Evolutionary conservation across 2,113 vertebrate species (phyloP), one percentile per base, ranked within the genome.

Genomic region (Onychostruthus taczanowskii): DNA sequence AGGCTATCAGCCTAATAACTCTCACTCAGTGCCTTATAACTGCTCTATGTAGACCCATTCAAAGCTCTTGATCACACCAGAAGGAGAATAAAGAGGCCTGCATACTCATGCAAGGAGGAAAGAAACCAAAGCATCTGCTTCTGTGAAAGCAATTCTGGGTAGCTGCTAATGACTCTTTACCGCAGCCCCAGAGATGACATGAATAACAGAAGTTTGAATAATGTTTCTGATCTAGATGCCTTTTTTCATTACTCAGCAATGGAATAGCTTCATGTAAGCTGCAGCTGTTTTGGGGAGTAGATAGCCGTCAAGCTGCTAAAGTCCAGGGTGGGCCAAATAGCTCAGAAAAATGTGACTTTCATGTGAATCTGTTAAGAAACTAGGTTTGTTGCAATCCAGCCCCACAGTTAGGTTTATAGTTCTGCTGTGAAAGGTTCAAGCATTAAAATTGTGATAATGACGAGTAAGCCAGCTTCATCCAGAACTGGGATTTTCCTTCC

Each of bases 1-100:
- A 87, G 92, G 93, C 91, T 85, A 87, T 78, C 82, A 88, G 89
- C 81, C 94, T 94, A 95, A 81, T 95, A 95, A 66, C 93, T 91
- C 93, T 91, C 70, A 84, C 84, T 82, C 77, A 94, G 63, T 87
- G 90, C 64, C 62, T 61, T 82, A 27, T 53, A 76, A 84, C 41
- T 90, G 78, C 92, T 96, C 82, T 50, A 4, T 69, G 84, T 79
- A 89, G 77, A 93, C 33, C 20, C 30, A 92, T 89, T 75, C 59
- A 96, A 81, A 91, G 76, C 85, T 16, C 69, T 62, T 73, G 88
- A 95, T 81, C 70, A 37, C 24, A 93, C 30, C 46, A 89, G 64
- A 93, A 89, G 91, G 63, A 92, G 85, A 90, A 69, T 50, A 87
- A 92, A 94, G 56, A 92, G 73, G 28, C 78, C 37, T 92, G 31